Evolutionary conservation across 2,113 vertebrate species (phyloP), one percentile per base, ranked within the genome.

Genomic region (Dromiciops gliroides): DNA sequence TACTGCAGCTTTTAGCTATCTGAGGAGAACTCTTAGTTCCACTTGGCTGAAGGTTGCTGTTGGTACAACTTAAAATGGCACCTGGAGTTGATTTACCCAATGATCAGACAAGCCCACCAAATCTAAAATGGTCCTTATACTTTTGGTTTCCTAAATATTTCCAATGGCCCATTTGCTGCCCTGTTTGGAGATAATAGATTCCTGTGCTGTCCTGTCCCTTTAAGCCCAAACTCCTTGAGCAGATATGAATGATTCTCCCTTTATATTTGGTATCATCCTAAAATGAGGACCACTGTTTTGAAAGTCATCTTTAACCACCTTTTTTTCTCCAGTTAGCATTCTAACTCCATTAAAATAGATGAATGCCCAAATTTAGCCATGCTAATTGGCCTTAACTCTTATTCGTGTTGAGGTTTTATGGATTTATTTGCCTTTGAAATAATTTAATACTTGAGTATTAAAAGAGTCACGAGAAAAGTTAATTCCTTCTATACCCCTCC

Each of bases 1-100:
- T 25, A 22, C 94, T 92, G 91, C 53, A 94, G 97, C 93, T 31
- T 0, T 96, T 96, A 89, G 50, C n/a, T 89, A 56, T 92, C 24
- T 92, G 52, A 94, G 47, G 89, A 26, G 89, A 90, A 37, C n/a
- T 91, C 91, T 7, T 83, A 0, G 51, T 95, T 96, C 91, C 91
- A 93, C 90, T 96, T 95, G 94, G 75, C 9, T 94, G 14, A 92
- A 25, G 93, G 44, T 44, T 26, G 89, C 53, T 93, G 23, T 96
- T 91, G 51, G 12, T 91, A 28, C 89, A 92, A 95, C 19, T 89
- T 93, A 88, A 51, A 91, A 26, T 56, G 48, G 49, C 83, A 48
- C 92, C 94, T 89, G 88, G 50, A 93, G 50, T 95, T 91, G 48
- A 10, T 48, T 88, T 50, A 7, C 8, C 44, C 48, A 89, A 52